A percentile compares a stretch with the other conserved stretches of the same genome.
Conservation (phyloP, 2,113 vertebrate species). For the Pagrus major region DNA sequence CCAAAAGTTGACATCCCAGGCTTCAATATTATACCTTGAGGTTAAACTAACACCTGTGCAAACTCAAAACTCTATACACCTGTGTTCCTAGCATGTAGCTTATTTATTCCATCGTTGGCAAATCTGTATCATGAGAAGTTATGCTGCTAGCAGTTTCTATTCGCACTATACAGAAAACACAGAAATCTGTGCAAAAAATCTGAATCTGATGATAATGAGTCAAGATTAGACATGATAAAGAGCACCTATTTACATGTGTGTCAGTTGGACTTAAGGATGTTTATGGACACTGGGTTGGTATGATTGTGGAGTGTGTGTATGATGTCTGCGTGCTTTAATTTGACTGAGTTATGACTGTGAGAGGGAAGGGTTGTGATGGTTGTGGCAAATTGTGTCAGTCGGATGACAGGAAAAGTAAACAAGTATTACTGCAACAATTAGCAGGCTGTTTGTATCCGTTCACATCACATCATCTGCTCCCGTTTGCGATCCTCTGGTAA, state of each 20-base stretch:
- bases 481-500: neutral
- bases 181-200: neutral
- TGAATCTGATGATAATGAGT: neutral
- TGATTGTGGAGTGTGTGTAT: neutral
- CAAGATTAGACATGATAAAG: neutral
- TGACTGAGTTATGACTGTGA: slow-evolving; percentile 8
- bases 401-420: neutral
- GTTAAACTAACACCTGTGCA: neutral
- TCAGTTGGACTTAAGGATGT: neutral
- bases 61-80: neutral
- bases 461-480: neutral
- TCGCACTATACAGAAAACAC: neutral
- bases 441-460: neutral
- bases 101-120: neutral
- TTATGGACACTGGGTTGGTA: neutral
- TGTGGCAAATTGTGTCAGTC: slow-evolving; percentile 5
- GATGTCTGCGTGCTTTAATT: slow-evolving; percentile 11
- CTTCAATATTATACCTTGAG: neutral
- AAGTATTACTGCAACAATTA: neutral
- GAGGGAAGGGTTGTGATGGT: neutral
- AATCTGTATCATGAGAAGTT: neutral
- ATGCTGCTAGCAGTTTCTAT: neutral
- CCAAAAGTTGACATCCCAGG: neutral
- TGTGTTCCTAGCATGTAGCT: neutral
- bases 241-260: neutral